Conservation (phyloP, 2,888 invertebrate species). For the Polydrusus cervinus region DNA sequence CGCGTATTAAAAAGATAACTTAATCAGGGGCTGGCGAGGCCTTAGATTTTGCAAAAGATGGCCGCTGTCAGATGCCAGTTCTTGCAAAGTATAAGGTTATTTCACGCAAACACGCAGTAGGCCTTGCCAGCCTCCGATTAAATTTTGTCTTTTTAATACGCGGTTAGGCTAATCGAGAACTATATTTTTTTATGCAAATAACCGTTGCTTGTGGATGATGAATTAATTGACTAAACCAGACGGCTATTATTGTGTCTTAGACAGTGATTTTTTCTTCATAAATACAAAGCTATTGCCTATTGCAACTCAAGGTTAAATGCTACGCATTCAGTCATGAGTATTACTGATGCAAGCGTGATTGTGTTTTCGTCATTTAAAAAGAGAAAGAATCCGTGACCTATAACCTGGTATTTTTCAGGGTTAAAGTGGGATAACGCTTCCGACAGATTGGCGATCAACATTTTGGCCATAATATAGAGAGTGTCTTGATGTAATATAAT, state of each 20-base stretch:
- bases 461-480: background rate
- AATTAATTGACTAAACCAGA: background rate
- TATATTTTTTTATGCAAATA: too few relatives aligned
- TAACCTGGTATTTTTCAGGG: background rate
- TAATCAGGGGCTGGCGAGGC: too few relatives aligned
- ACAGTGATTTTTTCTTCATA: background rate
- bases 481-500: too few relatives aligned
- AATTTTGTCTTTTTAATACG: too few relatives aligned
- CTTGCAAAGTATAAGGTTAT: too few relatives aligned
- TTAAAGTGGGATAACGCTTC: background rate
- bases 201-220: too few relatives aligned
- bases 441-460: background rate
- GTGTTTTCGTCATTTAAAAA: constrained; percentile 6
- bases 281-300: background rate
- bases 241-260: background rate
- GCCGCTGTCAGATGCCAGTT: too few relatives aligned
- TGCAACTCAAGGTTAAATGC: background rate
- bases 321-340: constrained; percentile 2
- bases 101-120: too few relatives aligned
- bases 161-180: too few relatives aligned
- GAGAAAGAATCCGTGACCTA: constrained; percentile 10
- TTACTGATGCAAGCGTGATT: constrained; percentile 6
- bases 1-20: too few relatives aligned
- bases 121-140: too few relatives aligned
- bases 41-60: too few relatives aligned